Evolutionary conservation across 2,888 invertebrate species (phyloP).

Genomic region (Alitta virens): DNA sequence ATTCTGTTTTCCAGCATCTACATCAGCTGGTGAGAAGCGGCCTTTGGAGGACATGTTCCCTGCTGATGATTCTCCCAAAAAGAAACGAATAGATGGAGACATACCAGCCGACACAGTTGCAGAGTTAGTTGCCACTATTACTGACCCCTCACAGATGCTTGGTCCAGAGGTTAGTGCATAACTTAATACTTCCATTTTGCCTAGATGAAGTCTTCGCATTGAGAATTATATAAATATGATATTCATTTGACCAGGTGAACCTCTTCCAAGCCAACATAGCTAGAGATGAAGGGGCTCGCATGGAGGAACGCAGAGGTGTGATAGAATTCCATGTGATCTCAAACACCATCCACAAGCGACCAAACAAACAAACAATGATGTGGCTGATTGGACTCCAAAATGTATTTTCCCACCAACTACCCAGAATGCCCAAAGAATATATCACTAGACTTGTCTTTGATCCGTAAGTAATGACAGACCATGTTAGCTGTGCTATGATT

Average conservation of each 20-base stretch:
- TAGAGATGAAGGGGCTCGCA: conserved; percentile 85
- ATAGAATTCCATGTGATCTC: conserved; percentile 93
- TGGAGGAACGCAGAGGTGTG: conserved; percentile 82
- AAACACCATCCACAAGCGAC: conserved; percentile 76
- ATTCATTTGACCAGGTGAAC: no score
- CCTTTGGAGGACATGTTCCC: conserved; percentile 38
- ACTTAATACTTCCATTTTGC: no score
- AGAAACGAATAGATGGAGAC: conserved; percentile 61
- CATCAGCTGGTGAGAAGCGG: conserved; percentile 38
- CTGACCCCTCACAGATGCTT: conserved; percentile 80
- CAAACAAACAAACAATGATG: conserved; percentile 83
- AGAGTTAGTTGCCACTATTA: conserved; percentile 78
- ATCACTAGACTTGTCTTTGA: conserved; percentile 94
- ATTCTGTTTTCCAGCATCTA: no score
- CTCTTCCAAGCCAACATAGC: conserved; percentile 63
- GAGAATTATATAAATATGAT: no score
- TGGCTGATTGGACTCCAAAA: conserved; percentile 92
- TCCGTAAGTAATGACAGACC: no score
- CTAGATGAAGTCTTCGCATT: no score
- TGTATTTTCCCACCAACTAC: conserved; percentile 92
- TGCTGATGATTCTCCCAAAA: conserved; percentile 41
- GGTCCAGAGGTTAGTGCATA: conserved; percentile 71
- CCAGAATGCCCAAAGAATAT: conserved; percentile 96
- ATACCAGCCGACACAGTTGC: conserved; percentile 75
- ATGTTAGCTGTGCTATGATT: no score